These are phyloP conservation scores for Takifugu ocellatus DNA, from an alignment of 2,797 vertebrate species.

Conservation along the genomic window DNA sequence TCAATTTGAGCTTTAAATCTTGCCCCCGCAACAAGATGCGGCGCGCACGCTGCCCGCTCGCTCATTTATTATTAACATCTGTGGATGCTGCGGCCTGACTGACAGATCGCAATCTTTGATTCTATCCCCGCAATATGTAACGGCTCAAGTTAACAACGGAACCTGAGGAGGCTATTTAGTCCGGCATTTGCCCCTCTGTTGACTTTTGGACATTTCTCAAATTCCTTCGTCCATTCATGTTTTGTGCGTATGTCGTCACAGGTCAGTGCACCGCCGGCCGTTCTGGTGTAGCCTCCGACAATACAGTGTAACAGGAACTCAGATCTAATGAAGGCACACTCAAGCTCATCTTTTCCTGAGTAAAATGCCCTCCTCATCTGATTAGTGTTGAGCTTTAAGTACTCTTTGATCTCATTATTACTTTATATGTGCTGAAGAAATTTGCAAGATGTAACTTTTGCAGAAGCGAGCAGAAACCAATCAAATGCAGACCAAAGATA, in stretches of 20 bases:
- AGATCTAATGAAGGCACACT: background rate
- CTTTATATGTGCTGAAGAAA: no score
- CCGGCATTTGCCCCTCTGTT: slow-evolving; percentile 44
- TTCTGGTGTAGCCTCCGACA: slow-evolving; percentile 28
- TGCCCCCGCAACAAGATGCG: slow-evolving; percentile 24
- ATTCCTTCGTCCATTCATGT: slow-evolving; percentile 62
- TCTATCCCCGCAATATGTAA: slow-evolving; percentile 51
- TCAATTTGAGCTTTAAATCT: slow-evolving; percentile 23
- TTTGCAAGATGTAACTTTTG: no score
- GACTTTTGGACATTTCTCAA: slow-evolving; percentile 58
- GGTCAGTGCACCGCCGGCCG: slow-evolving; percentile 45
- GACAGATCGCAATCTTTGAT: slow-evolving; percentile 25
- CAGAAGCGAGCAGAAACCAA: no score
- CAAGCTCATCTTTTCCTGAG: background rate
- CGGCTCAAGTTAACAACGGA: slow-evolving; percentile 59
- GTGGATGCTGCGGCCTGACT: slow-evolving; percentile 9
- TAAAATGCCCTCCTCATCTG: background rate
- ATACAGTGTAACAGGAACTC: slow-evolving; percentile 9
- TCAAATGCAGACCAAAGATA: no score
- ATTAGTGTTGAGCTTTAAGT: no score
- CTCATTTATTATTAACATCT: slow-evolving; percentile 38
- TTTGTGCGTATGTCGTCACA: slow-evolving; percentile 39
- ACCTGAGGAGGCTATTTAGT: slow-evolving; percentile 46
- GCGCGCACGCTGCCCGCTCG: slow-evolving; percentile 11
- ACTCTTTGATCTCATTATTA: no score